A percentile compares a stretch with the other conserved stretches of the same genome.
phyloP scores from a whole-genome alignment of 2,888 invertebrate species.

The Tribolium freemani region DNA sequence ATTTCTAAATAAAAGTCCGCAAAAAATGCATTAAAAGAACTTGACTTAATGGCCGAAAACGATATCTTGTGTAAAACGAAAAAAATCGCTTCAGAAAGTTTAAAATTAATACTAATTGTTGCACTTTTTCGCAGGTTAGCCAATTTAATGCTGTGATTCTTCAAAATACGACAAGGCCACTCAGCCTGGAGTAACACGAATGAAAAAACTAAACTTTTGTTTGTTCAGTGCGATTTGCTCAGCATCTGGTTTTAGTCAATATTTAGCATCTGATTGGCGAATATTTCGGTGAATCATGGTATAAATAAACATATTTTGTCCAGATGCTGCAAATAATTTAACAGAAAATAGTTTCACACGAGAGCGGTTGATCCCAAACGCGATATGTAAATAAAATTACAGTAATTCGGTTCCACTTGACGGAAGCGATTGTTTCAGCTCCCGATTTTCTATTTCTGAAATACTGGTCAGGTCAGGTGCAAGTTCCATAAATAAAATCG shows the following conservation, averaged over 20 bases:
- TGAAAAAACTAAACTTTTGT: neutral
- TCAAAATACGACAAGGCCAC: neutral
- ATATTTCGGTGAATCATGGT: neutral
- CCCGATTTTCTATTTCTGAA: neutral
- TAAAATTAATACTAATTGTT: too few relatives aligned
- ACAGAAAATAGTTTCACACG: neutral
- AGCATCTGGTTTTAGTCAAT: neutral
- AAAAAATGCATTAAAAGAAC: too few relatives aligned
- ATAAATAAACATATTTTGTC: neutral
- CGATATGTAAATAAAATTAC: neutral
- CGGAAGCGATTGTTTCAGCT: neutral
- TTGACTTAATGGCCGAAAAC: too few relatives aligned
- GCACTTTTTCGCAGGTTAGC: too few relatives aligned
- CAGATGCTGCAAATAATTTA: neutral
- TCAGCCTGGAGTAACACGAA: neutral
- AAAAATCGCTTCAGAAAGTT: too few relatives aligned
- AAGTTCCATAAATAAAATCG: slow-evolving; percentile 8
- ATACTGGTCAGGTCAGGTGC: slow-evolving; percentile 15
- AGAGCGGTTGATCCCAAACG: neutral
- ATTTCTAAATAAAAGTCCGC: too few relatives aligned
- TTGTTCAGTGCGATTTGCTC: neutral
- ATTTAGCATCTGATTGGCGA: neutral
- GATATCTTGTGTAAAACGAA: too few relatives aligned
- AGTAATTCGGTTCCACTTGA: neutral
- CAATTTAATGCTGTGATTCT: neutral